Evolutionary conservation across 2,113 vertebrate species (phyloP), one percentile per base, ranked within the genome.

Genomic region (Neoarius graeffei): DNA sequence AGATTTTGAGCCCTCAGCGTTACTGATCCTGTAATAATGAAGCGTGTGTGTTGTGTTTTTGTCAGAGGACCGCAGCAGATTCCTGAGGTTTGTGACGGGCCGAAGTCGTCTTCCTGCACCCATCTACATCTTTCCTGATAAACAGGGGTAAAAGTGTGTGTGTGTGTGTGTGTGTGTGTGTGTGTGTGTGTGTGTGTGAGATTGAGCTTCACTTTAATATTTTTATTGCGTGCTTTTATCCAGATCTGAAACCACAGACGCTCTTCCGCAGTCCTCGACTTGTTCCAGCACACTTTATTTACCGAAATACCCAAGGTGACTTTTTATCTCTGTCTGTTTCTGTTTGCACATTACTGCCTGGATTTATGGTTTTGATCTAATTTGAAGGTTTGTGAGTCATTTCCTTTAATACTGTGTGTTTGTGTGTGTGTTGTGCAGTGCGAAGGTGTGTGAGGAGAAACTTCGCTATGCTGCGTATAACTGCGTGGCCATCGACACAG

Each of bases 401-500:
- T 59, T 81, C 7, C n/a, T 57, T 57, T 5, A 77, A 77, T 4
- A n/a, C 8, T 64, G 8, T 84, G 56, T 35, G 35, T 85, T 1
- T 88, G 73, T 79, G 1, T 91, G 56, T 88, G 19, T 50, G 60
- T 91, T 57, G 62, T 74, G 69, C 91, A 99, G 98, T 85, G 98
- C 98, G 81, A 99, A 99, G 83, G 95, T 99, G 0, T 99, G 97
- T 11, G 98, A 99, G 90, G 98, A 99, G 93, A 99, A 99, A 92
- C 94, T 99, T 84, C 97, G 98, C 52, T 99, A 99, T 3, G 98
- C 98, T 0, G 98, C 98, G 0, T 99, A 99, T 92, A 99, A 99
- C 94, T 99, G 98, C 1, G 98, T 99, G 90, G 98, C 98, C 88
- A 99, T 99, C 17, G 98, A 99, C 93, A 99, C 97, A 0, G 98